Base-by-base conservation (phyloP, 1,140 invertebrate genomes). In the Physella acuta region DNA sequence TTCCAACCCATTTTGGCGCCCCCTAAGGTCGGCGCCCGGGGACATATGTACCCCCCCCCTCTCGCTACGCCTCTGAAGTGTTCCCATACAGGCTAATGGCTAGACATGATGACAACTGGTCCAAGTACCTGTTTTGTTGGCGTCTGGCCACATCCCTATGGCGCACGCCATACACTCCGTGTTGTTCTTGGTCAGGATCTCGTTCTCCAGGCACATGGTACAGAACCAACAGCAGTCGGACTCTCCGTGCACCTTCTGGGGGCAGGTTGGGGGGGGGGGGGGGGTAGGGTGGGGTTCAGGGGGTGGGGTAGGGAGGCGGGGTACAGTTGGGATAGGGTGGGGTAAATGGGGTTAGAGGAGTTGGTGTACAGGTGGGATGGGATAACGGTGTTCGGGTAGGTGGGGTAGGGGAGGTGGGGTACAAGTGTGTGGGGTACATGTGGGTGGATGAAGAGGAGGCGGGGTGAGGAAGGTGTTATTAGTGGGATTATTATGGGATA, bases 171-270 rank as follows among this genome's bases (percentile, higher is more conserved):
- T 78, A 76, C 90, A 91, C 0, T 86, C 86, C 58, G 85, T 86
- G 75, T 89, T 87, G 26, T 75, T 74, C 74, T 90, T 87, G 65
- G 86, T 73, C 33, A 90, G 81, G 64, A 89, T 88, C 75, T 91
- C 88, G 72, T 90, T 86, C 39, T 87, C 82, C 52, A 87, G 86
- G 81, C 91, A 93, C 8, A 86, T 79, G 1, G 88, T 88, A 79
- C 92, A 93, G 4, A 88, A 87, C 91, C 91, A 93, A 79, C 91
- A 93, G 80, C 91, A 93, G 53, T 86, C 68, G 89, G 87, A 16
- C 88, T n/a, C n/a, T n/a, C n/a, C n/a, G n/a, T n/a, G n/a, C n/a
- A n/a, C n/a, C n/a, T n/a, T n/a, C n/a, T n/a, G n/a, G n/a, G n/a
- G n/a, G n/a, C n/a, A n/a, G n/a, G n/a, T n/a, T n/a, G n/a, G n/a